Percentiles rank a stretch among this genome's conserved stretches.
phyloP scores from a whole-genome alignment of 2,888 invertebrate species.

The Agrotis clavis region DNA sequence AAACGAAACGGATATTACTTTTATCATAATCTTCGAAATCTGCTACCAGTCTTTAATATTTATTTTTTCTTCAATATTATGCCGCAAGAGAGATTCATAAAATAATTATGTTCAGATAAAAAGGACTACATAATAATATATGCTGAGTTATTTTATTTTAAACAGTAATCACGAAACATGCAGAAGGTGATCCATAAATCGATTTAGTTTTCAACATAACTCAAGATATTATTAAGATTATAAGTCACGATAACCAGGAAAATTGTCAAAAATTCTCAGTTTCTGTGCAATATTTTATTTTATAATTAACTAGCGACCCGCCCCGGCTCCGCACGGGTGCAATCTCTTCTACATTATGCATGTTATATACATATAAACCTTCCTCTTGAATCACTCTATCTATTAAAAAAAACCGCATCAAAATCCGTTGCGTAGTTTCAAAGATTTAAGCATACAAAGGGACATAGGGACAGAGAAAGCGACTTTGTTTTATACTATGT shows the following conservation, averaged over 20 bases:
- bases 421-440: too few species aligned
- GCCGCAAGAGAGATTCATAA: background rate
- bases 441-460: too few species aligned
- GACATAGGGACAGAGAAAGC: too few species aligned
- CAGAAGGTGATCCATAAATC: background rate
- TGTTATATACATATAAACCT: too few species aligned
- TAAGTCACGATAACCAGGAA: background rate
- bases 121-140: background rate
- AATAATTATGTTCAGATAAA: background rate
- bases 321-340: too few species aligned
- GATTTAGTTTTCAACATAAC: background rate
- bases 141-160: background rate
- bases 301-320: too few species aligned
- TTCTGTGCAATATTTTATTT: background rate
- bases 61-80: background rate
- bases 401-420: too few species aligned
- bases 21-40: background rate
- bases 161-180: background rate
- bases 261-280: background rate
- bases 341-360: too few species aligned
- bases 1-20: slow-evolving; percentile 19
- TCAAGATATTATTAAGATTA: background rate
- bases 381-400: too few species aligned
- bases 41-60: background rate
- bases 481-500: too few species aligned